Evolutionary conservation across 2,888 invertebrate species (phyloP).

Genomic region (Danaus chrysippus): DNA sequence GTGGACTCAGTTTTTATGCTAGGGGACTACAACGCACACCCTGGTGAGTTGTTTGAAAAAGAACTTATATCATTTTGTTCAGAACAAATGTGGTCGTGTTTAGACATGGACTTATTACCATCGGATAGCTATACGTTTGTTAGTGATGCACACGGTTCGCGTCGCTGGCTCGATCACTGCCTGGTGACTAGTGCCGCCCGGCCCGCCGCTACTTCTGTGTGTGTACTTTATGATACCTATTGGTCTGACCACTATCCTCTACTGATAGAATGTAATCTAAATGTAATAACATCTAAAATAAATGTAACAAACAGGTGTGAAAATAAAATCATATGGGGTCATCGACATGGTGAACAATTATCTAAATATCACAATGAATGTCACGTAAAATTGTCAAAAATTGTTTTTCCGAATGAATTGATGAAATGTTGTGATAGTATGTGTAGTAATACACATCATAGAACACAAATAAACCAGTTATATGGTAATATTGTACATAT

Average conservation of each 20-base stretch:
- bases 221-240: slow-evolving; percentile 15
- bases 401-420: slow-evolving; percentile 24
- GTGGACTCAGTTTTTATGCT: too few species aligned
- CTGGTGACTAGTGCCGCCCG: slow-evolving; percentile 24
- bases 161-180: slow-evolving; percentile 32
- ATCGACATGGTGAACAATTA: slow-evolving; percentile 22
- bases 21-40: too few species aligned
- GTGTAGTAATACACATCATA: slow-evolving; percentile 19
- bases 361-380: too few species aligned
- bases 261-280: slow-evolving; percentile 26
- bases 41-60: too few species aligned
- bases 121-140: too few species aligned
- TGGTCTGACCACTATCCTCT: too few species aligned
- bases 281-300: slow-evolving; percentile 14
- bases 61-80: too few species aligned
- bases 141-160: too few species aligned
- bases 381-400: slow-evolving; percentile 16
- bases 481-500: slow-evolving; percentile 26
- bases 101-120: too few species aligned
- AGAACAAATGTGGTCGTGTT: too few species aligned
- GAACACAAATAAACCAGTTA: slow-evolving; percentile 21
- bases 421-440: too few species aligned
- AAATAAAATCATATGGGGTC: too few species aligned
- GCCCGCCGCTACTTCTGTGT: slow-evolving; percentile 9
- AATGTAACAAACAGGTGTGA: slow-evolving; percentile 6